Percentiles rank a stretch among this genome's conserved stretches.
phyloP scores from a whole-genome alignment of 2,797 vertebrate genomes.

The Coregonus suidteri region DNA sequence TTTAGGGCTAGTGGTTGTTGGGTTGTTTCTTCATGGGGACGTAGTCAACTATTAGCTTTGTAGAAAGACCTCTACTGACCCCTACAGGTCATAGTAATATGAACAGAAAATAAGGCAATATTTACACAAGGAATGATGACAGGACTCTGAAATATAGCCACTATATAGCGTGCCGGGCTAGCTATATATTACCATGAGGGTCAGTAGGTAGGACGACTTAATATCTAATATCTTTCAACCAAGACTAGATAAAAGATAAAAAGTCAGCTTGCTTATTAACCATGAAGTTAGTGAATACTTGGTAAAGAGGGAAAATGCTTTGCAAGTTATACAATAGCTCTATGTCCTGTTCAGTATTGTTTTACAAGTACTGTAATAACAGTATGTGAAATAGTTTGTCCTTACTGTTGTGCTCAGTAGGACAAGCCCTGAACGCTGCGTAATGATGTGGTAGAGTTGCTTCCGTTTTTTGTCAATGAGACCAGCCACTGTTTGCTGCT shows the following conservation, averaged over 20 bases:
- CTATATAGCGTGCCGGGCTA: not conserved
- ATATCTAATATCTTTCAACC: no score
- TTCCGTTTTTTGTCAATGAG: not conserved
- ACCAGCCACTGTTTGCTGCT: not conserved
- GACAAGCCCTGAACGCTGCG: not conserved
- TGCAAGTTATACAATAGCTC: not conserved
- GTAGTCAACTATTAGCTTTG: not conserved
- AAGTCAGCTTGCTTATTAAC: not conserved
- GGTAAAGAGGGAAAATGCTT: not conserved
- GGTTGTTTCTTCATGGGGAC: not conserved
- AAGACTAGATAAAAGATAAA: not conserved
- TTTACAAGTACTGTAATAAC: not conserved
- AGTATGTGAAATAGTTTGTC: not conserved
- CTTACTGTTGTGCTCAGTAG: not conserved
- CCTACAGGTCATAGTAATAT: not conserved
- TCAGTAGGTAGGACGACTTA: not conserved
- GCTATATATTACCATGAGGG: not conserved
- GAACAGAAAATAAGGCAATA: not conserved
- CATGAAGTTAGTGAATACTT: not conserved
- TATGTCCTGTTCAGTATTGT: not conserved
- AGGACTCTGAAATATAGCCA: not conserved
- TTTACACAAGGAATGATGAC: not conserved
- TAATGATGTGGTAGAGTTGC: not conserved
- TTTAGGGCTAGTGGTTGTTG: not conserved
- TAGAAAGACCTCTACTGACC: not conserved